These are phyloP conservation scores for Prosapia bicincta DNA, from an alignment of 2,888 invertebrate species.

Conservation along the genomic window DNA sequence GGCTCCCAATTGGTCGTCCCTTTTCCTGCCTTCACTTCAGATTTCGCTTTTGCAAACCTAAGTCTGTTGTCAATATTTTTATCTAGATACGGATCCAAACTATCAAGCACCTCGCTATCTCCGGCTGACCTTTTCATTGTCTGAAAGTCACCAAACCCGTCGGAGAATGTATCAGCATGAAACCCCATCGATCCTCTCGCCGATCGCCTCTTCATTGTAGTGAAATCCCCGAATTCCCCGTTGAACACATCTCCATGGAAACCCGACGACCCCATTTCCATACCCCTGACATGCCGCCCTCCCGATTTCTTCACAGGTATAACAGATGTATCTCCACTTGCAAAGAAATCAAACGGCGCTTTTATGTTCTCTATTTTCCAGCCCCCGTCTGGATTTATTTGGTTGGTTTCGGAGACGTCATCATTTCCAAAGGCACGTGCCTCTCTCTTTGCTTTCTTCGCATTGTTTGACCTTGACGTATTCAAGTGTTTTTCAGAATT, in stretches of 20 bases:
- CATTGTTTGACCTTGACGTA: not conserved
- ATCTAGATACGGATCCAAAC: not conserved
- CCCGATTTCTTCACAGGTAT: constrained; percentile 35
- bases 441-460: not conserved
- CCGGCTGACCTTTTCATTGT: constrained; percentile 42
- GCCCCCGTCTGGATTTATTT: not conserved
- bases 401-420: not conserved
- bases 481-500: no score
- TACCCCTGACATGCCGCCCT: constrained; percentile 32
- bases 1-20: constrained; percentile 41
- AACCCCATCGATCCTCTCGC: constrained; percentile 39
- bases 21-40: constrained; percentile 41
- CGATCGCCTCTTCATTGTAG: constrained; percentile 39
- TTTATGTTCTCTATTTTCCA: not conserved
- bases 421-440: not conserved
- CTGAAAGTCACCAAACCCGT: constrained; percentile 41
- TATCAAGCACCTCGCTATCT: constrained; percentile 22
- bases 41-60: constrained; percentile 12
- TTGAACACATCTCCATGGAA: constrained; percentile 42
- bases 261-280: constrained; percentile 40
- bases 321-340: constrained; percentile 41
- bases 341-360: not conserved
- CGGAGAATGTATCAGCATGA: constrained; percentile 41
- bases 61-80: not conserved
- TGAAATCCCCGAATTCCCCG: constrained; percentile 41